These are phyloP conservation scores for Lapara coniferarum DNA, from an alignment of 2,888 invertebrate species.

Conservation along the genomic window DNA sequence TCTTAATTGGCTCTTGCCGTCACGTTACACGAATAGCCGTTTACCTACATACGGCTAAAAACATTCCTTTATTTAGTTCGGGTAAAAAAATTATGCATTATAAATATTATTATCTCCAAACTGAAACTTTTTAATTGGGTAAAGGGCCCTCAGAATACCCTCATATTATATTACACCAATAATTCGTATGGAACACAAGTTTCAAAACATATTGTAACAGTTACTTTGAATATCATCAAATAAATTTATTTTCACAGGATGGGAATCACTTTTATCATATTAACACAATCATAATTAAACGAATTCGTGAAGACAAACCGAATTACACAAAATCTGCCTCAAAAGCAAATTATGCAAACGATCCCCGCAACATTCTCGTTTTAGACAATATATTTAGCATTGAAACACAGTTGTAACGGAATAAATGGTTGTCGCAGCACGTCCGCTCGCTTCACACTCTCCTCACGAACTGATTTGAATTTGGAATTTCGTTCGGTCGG, in stretches of 20 bases:
- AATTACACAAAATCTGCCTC: slow-evolving; percentile 57
- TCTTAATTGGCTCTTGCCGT: too few relatives aligned
- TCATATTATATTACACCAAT: too few relatives aligned
- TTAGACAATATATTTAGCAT: slow-evolving; percentile 76
- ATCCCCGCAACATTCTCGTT: slow-evolving; percentile 67
- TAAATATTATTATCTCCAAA: too few relatives aligned
- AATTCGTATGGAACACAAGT: neutral
- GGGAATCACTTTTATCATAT: slow-evolving; percentile 38
- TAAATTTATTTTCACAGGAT: slow-evolving; percentile 36
- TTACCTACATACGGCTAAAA: too few relatives aligned
- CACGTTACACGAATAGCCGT: too few relatives aligned
- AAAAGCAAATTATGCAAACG: slow-evolving; percentile 70
- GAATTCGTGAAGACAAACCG: slow-evolving; percentile 51
- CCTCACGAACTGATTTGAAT: slow-evolving; percentile 81
- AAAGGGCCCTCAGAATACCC: too few relatives aligned
- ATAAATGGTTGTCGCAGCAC: slow-evolving; percentile 71
- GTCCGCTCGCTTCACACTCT: slow-evolving; percentile 71
- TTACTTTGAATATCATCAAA: neutral
- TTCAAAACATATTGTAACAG: neutral
- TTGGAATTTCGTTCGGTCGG: slow-evolving; percentile 67
- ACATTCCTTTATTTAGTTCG: too few relatives aligned
- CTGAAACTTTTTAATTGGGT: too few relatives aligned
- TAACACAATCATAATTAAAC: slow-evolving; percentile 48
- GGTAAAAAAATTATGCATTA: too few relatives aligned
- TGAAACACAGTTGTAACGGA: slow-evolving; percentile 73